Percentiles rank a stretch among this genome's conserved stretches.
Evolutionary conservation across 2,113 vertebrate species (phyloP).

Genomic region (Notothenia rossii): DNA sequence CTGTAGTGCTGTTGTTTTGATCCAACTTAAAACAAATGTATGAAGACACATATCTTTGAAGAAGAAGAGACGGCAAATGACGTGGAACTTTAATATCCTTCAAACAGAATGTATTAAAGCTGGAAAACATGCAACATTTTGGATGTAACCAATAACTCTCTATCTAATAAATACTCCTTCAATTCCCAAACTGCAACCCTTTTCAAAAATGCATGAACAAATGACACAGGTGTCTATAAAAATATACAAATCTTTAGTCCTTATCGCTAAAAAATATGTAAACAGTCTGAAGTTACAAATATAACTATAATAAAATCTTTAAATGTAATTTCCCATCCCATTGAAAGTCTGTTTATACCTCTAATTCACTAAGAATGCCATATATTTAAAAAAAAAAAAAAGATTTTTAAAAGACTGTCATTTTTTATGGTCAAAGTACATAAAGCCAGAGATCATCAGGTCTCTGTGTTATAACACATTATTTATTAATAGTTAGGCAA

Average conservation of each 20-base stretch:
- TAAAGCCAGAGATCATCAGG: not conserved
- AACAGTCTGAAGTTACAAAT: not conserved
- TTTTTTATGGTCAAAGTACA: not conserved
- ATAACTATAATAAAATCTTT: not conserved
- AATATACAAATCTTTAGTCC: not conserved
- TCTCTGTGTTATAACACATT: not conserved
- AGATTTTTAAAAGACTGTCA: not conserved
- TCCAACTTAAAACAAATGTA: constrained; percentile 24
- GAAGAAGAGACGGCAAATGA: not conserved
- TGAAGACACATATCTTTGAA: constrained; percentile 26
- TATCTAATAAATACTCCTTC: not conserved
- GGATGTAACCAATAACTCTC: not conserved
- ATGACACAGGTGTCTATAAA: not conserved
- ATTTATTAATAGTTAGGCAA: not conserved
- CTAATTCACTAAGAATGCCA: not conserved
- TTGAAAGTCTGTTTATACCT: not conserved
- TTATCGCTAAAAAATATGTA: not conserved
- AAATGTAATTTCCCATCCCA: not conserved
- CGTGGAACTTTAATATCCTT: constrained; percentile 15
- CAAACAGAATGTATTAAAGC: constrained; percentile 4
- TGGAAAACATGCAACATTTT: not conserved
- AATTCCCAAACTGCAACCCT: not conserved
- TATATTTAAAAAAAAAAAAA: not conserved
- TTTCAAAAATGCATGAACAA: not conserved
- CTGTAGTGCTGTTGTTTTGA: constrained; percentile 23